Evolutionary conservation across 2,797 vertebrate species (phyloP), one percentile per base, ranked within the genome.

Genomic region (Galaxias olidus): DNA sequence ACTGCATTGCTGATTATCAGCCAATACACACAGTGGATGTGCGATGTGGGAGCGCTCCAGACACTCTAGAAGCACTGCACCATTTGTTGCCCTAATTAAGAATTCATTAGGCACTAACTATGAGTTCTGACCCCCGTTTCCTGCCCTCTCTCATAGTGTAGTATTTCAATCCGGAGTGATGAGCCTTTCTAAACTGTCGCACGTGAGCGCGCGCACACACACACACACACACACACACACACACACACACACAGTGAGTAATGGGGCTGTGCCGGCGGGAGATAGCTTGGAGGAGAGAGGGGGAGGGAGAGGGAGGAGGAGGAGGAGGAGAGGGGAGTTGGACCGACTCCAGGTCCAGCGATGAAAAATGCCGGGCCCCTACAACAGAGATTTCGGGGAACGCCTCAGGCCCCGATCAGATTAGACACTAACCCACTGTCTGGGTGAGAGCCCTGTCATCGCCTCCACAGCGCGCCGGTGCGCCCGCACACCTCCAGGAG

Each of bases 11-110:
- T 72, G 30, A 54, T 72, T 74, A 76, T 75, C 60, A 72, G 67
- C 75, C 69, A 65, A 82, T 49, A 57, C 13, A 46, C 44, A 42
- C 9, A 71, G 69, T 72, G 76, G 30, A 74, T 78, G 75, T 77
- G 84, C 74, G 74, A 71, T 87, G 71, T 80, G 86, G 79, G 76
- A 74, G 59, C 1, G 55, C 60, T 85, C 81, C 79, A 86, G 76
- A 71, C 81, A 69, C 48, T 67, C 72, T 68, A 61, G 72, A 76
- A 81, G 81, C 84, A 78, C 75, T 84, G 85, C 85, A 82, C 83
- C 87, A 89, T 90, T 90, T 86, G 86, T 86, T 90, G 84, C 70
- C 85, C 88, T 90, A 89, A 90, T 92, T 89, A 92, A 88, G 81
- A 90, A 91, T 90, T 90, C 85, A 92, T 86, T 86, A 83, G 79